Conservation (phyloP, 2,113 vertebrate species). For the Macrotus californicus region DNA sequence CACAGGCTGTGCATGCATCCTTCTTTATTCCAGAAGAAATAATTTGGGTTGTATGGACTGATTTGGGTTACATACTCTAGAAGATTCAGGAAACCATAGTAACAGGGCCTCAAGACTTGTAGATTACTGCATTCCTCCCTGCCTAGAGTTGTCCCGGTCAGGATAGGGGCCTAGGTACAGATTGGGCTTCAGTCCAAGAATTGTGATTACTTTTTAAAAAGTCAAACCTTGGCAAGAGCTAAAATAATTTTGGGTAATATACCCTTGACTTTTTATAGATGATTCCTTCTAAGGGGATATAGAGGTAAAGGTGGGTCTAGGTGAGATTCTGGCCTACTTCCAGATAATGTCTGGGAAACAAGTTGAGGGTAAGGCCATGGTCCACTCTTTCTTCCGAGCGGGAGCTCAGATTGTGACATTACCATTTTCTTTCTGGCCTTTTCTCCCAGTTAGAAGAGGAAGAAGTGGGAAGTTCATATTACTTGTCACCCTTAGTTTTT, state of each 20-base stretch:
- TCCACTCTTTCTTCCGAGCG: not conserved
- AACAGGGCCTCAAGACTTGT: not conserved
- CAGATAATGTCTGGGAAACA: not conserved
- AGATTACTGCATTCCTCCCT: not conserved
- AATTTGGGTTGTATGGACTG: not conserved
- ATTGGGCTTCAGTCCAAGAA: constrained; percentile 5
- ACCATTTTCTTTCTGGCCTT: not conserved
- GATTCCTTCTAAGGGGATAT: not conserved
- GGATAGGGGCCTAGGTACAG: not conserved
- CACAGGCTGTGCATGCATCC: not conserved
- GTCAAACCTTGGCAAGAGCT: not conserved
- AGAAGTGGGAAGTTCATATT: constrained; percentile 6
- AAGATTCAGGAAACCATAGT: not conserved
- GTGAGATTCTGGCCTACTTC: not conserved
- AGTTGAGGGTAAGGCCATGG: not conserved
- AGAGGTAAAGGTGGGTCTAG: not conserved
- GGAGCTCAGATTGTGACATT: not conserved
- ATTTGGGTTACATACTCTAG: not conserved
- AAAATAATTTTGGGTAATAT: not conserved
- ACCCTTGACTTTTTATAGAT: not conserved
- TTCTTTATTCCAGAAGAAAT: not conserved
- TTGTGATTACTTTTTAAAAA: not conserved
- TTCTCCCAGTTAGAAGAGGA: not conserved
- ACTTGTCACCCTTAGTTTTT: not conserved
- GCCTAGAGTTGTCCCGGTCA: not conserved